These are phyloP conservation scores for Sphaerophoria taeniata DNA, from an alignment of 2,888 invertebrate genomes.

Conservation along the genomic window DNA sequence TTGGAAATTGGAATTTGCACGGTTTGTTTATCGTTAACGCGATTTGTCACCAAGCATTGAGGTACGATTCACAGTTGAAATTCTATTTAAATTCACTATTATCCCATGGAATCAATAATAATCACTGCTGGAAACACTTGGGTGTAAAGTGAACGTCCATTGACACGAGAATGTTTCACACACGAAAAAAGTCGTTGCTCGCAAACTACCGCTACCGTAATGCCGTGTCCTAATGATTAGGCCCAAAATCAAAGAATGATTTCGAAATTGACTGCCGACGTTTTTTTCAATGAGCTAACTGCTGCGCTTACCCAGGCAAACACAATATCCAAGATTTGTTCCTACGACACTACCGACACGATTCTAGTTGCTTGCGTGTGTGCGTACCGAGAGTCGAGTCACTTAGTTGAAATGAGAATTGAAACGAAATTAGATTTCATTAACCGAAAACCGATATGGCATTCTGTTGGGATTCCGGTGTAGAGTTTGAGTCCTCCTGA, in stretches of 20 bases:
- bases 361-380: conserved; percentile 52
- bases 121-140: conserved; percentile 21
- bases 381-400: conserved; percentile 60
- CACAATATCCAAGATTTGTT: conserved; percentile 51
- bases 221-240: conserved; percentile 80
- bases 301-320: conserved; percentile 30
- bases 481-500: conserved; percentile 12
- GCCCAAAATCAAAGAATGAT: conserved; percentile 81
- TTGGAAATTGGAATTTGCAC: conserved; percentile 34
- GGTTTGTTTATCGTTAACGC: conserved; percentile 42
- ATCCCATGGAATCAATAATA: conserved; percentile 46
- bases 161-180: conserved; percentile 41
- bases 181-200: conserved; percentile 37
- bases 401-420: conserved; percentile 68
- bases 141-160: conserved; percentile 8
- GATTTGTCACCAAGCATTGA: conserved; percentile 41
- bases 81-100: conserved; percentile 36
- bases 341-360: conserved; percentile 42
- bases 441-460: conserved; percentile 55
- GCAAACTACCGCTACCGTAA: conserved; percentile 70
- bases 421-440: conserved; percentile 74
- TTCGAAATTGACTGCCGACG: conserved; percentile 80
- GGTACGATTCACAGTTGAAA: conserved; percentile 7
- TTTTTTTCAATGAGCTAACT: conserved; percentile 75
- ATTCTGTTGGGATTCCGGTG: conserved; percentile 45